Evolutionary conservation across 2,113 vertebrate species (phyloP).

Genomic region (Hystrix brachyura): DNA sequence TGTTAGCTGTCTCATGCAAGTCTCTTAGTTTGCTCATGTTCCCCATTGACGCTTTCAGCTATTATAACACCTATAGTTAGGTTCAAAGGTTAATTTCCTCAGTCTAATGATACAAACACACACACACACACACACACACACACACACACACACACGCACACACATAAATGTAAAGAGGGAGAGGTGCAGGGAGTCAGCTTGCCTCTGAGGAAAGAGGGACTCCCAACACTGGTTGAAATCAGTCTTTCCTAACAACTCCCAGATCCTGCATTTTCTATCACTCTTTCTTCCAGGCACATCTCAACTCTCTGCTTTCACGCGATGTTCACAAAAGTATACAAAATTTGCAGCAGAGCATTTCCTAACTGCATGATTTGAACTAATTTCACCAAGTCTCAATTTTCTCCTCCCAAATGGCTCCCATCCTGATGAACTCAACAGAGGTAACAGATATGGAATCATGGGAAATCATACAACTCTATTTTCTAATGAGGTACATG

Average conservation of each 20-base stretch:
- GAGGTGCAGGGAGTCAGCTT: neutral
- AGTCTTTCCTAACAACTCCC: neutral
- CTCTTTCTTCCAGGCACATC: too few species aligned
- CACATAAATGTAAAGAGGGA: neutral
- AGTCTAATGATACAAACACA: neutral
- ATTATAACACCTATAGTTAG: neutral
- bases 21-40: neutral
- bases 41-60: neutral
- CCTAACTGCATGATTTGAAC: neutral
- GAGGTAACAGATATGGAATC: neutral
- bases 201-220: neutral
- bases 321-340: neutral
- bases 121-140: too few species aligned
- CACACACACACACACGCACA: too few species aligned
- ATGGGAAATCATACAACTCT: neutral
- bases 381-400: neutral
- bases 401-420: neutral
- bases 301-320: neutral
- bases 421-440: neutral
- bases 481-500: neutral
- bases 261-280: neutral
- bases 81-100: neutral
- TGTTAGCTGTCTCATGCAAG: neutral
- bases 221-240: neutral
- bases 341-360: neutral